Evolutionary conservation across 2,888 invertebrate genomes (phyloP), one percentile per base, ranked within the genome.

Genomic region (Clitarchus hookeri): DNA sequence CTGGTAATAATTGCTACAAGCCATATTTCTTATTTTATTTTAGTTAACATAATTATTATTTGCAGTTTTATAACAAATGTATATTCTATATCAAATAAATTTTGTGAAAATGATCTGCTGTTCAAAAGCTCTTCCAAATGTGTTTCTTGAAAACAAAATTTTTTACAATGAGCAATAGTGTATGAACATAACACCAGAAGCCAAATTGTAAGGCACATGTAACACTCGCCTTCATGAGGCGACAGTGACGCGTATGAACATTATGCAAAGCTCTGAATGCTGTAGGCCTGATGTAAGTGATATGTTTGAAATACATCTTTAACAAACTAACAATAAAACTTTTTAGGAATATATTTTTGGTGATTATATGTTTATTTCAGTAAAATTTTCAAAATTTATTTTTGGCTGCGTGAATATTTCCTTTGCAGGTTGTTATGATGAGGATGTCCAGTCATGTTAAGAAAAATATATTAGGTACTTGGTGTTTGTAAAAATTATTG

Each of bases 201-300:
- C 65, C n/a, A 65, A 65, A 65, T 9, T 65, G 65, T 65, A 65
- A 65, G 65, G 65, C 65, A 65, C 65, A 65, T 65, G 8, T n/a
- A 65, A 0, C 65, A 65, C n/a, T 48, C n/a, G 65, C 65, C 65
- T 65, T 11, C 16, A 65, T 65, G 8, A 65, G 19, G 65, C 0
- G n/a, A 65, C n/a, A 65, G 13, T 65, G 65, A 23, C 23, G n/a
- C 16, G 8, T 65, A 65, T 65, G 19, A 65, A 65, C n/a, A 23
- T 65, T 23, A 13, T 16, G 65, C 65, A 65, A 65, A 65, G 65
- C 65, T 65, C 65, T 65, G 65, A 65, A 65, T 8, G 65, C 8
- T 65, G 65, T 65, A 65, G 65, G 65, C 65, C 65, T 65, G 65
- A 65, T 65, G n/a, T 65, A 65, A 65, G 65, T 65, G 65, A 65